These are phyloP conservation scores for Cololabis saira DNA, from an alignment of 2,113 vertebrate species.

Conservation along the genomic window DNA sequence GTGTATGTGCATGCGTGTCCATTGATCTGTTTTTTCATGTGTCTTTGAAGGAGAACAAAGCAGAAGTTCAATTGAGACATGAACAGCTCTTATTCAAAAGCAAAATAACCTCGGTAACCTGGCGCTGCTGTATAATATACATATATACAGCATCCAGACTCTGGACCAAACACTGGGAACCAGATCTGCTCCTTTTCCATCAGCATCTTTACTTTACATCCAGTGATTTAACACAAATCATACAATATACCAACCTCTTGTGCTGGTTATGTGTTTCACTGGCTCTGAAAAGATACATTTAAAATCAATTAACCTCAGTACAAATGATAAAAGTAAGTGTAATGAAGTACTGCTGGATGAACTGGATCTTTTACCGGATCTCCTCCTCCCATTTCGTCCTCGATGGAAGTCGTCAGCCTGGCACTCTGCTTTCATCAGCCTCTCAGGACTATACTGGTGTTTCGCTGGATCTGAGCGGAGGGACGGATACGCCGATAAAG, in stretches of 20 bases:
- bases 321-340: neutral
- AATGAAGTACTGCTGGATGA: neutral
- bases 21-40: slow-evolving; percentile 70
- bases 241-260: slow-evolving; percentile 70
- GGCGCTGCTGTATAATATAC: slow-evolving; percentile 1
- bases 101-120: slow-evolving; percentile 22
- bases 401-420: slow-evolving; percentile 75
- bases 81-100: slow-evolving; percentile 13
- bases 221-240: neutral
- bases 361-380: slow-evolving; percentile 85
- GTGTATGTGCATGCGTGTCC: slow-evolving; percentile 21
- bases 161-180: slow-evolving; percentile 3
- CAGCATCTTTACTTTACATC: slow-evolving; percentile 3
- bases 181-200: slow-evolving; percentile 12
- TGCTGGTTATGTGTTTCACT: slow-evolving; percentile 78
- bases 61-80: slow-evolving; percentile 20
- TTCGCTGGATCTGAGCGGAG: slow-evolving; percentile 79
- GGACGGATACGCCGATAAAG: slow-evolving; percentile 14
- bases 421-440: slow-evolving; percentile 85
- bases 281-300: slow-evolving; percentile 81
- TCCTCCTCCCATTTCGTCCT: slow-evolving; percentile 82
- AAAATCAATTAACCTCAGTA: neutral
- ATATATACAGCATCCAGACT: neutral
- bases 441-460: slow-evolving; percentile 89
- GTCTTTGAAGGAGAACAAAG: slow-evolving; percentile 71